Percentiles rank a stretch among this genome's conserved stretches.
phyloP scores from a whole-genome alignment of 1,140 invertebrate species.

The Planococcus citri region DNA sequence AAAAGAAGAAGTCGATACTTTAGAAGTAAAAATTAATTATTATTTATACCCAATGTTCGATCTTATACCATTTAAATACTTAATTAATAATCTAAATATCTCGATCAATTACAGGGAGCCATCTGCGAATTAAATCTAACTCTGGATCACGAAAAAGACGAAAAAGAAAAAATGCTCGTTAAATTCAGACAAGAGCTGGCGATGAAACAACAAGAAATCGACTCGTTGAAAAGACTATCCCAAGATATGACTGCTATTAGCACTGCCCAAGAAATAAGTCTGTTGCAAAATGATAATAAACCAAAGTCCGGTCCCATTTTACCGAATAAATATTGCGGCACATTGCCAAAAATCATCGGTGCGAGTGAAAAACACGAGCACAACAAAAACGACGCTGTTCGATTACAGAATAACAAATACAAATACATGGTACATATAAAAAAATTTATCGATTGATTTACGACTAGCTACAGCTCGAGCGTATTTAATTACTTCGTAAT shows the following conservation, averaged over 20 bases:
- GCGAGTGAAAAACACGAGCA: not conserved
- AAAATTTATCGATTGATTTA: too few species aligned
- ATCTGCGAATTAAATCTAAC: constrained; percentile 22
- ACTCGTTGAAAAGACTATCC: constrained; percentile 18
- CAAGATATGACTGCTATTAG: constrained; percentile 1
- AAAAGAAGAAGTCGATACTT: constrained; percentile 30
- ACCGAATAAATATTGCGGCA: not conserved
- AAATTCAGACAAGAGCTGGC: constrained; percentile 24
- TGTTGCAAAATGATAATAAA: constrained; percentile 4
- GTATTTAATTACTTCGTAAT: too few species aligned
- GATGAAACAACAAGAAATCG: constrained; percentile 22
- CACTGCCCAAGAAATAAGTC: constrained; percentile 9
- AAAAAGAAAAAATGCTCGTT: constrained; percentile 22
- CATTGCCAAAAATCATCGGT: not conserved
- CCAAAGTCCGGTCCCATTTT: not conserved
- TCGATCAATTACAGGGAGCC: constrained; percentile 16
- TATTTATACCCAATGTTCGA: not conserved
- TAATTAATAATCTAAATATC: too few species aligned
- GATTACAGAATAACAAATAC: not conserved
- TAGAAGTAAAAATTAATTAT: constrained; percentile 29
- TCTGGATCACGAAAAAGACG: constrained; percentile 23
- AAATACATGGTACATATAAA: not conserved
- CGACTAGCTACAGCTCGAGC: too few species aligned
- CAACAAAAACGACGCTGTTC: not conserved
- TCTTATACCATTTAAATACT: not conserved